Evolutionary conservation across 2,797 vertebrate species (phyloP), one percentile per base, ranked within the genome.

Genomic region (Cuculus canorus): DNA sequence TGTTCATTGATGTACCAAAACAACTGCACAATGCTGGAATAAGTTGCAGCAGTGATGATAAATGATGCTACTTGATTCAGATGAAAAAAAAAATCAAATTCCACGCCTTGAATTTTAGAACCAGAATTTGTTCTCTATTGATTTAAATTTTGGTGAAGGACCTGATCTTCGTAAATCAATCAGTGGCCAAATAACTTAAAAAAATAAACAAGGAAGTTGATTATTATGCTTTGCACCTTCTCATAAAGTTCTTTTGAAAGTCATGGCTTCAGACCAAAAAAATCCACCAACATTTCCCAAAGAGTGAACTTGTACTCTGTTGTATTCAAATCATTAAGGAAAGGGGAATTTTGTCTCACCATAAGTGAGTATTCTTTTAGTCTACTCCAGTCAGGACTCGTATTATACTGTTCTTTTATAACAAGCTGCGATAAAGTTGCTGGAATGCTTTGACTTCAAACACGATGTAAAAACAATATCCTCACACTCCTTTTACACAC

Each of bases 191-290:
- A 70, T 48, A 90, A 71, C 78, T 71, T 80, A 11, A 2, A 66
- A 82, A 92, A 88, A 79, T 70, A 92, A 89, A 85, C 61, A 90
- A 39, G 45, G 53, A 82, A 81, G 22, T 52, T 69, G 48, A 35
- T 78, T 85, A 91, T 48, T 90, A 84, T 41, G 52, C 54, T 82
- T 86, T 80, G 88, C 37, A 87, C 33, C 37, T 93, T 78, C 75
- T 80, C 79, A 84, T 33, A 65, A 59, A 94, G 91, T 81, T 71
- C 48, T 87, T 93, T 92, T 80, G 43, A 82, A 94, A 94, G 90
- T 80, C 88, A 65, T 82, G 76, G 75, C 92, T 91, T 87, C 37
- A 50, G 68, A 82, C 35, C 56, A 87, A 91, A 73, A 14, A 24
- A 54, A 32, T 10, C 10, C 23, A 54, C 28, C 25, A 75, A 24